These are phyloP conservation scores for Chinchilla lanigera DNA, from an alignment of 2,113 vertebrate species.

Conservation along the genomic window DNA sequence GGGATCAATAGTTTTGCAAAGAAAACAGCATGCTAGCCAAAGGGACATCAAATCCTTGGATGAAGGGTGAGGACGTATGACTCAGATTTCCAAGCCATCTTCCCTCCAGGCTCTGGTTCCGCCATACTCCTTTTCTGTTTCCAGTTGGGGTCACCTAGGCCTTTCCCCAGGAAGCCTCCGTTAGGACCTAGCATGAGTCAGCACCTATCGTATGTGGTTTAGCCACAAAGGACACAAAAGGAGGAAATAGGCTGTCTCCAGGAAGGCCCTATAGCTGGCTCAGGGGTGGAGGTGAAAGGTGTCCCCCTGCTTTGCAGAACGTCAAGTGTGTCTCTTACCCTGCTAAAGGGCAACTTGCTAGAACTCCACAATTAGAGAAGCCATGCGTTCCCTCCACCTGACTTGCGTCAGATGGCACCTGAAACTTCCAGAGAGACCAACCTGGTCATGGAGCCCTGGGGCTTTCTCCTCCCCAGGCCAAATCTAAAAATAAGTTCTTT, in stretches of 20 bases:
- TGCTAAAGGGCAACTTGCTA: rapidly evolving
- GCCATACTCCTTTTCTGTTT: neutral
- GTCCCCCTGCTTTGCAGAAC: neutral
- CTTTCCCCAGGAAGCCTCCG: neutral
- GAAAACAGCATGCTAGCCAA: neutral
- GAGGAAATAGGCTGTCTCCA: neutral
- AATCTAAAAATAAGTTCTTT: neutral
- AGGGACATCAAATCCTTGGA: conserved; percentile 2
- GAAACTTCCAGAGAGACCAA: neutral
- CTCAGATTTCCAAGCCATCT: neutral
- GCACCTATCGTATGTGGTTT: rapidly evolving
- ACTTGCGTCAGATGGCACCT: neutral
- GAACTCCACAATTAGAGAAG: neutral
- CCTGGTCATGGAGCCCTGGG: too few relatives aligned
- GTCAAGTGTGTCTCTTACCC: neutral
- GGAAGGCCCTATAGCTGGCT: too few relatives aligned
- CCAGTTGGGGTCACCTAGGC: neutral
- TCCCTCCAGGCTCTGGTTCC: neutral
- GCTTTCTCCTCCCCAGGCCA: neutral
- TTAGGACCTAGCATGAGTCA: neutral
- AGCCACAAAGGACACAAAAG: neutral
- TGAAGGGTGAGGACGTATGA: neutral
- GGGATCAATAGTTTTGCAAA: conserved; percentile 24
- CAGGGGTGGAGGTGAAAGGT: neutral
- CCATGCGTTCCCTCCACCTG: neutral